Evolutionary conservation across 2,797 vertebrate species (phyloP).

Genomic region (Falco naumanni): DNA sequence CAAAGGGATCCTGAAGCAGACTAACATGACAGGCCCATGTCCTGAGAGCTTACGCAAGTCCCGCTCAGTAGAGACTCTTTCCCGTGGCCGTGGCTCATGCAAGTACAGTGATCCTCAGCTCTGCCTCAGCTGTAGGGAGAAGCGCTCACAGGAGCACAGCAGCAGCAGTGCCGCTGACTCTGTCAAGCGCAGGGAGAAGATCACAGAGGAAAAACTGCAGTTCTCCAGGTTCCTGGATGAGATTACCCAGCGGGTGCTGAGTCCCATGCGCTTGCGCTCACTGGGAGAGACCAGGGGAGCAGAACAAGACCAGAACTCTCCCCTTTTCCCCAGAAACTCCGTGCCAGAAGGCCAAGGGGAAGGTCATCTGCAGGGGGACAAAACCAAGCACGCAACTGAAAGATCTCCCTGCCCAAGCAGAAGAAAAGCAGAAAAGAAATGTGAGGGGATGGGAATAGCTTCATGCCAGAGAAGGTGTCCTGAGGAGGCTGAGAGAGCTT

Average conservation of each 20-base stretch:
- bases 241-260: slow-evolving; percentile 83
- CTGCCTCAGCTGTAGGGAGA: slow-evolving; percentile 16
- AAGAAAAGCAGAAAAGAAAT: slow-evolving; percentile 75
- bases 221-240: slow-evolving; percentile 91
- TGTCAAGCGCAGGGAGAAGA: slow-evolving; percentile 60
- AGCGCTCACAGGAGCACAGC: slow-evolving; percentile 24
- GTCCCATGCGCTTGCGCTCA: slow-evolving; percentile 69
- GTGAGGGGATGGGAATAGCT: slow-evolving; percentile 35
- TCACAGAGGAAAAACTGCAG: slow-evolving; percentile 80
- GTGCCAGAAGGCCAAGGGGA: slow-evolving; percentile 19
- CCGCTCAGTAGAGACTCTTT: slow-evolving; percentile 77
- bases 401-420: slow-evolving; percentile 27
- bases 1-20: slow-evolving; percentile 85
- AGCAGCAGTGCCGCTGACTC: slow-evolving; percentile 56
- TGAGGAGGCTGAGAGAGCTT: slow-evolving; percentile 46
- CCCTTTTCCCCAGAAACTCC: neutral
- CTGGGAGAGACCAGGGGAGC: slow-evolving; percentile 23
- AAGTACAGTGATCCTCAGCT: slow-evolving; percentile 53
- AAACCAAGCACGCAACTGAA: slow-evolving; percentile 5
- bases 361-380: slow-evolving; percentile 28
- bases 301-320: slow-evolving; percentile 36
- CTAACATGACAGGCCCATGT: slow-evolving; percentile 33
- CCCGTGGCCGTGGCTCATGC: neutral
- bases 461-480: slow-evolving; percentile 27
- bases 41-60: slow-evolving; percentile 79